phyloP scores from a whole-genome alignment of 2,113 vertebrate species.

The Carassius auratus region DNA sequence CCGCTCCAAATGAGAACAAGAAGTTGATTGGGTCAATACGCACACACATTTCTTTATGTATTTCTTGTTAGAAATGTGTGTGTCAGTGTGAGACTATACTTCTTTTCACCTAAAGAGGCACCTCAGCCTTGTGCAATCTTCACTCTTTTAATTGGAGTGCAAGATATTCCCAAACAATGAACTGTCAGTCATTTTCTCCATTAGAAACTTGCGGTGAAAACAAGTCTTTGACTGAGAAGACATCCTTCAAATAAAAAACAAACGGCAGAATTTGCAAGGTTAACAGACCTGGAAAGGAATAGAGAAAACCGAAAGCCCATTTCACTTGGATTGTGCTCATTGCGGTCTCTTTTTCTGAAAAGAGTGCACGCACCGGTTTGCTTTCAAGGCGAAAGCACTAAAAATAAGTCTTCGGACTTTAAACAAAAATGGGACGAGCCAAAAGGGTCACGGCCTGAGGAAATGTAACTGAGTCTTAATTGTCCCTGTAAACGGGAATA shows the following conservation, averaged over 20 bases:
- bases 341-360: background rate
- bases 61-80: background rate
- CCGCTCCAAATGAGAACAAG: background rate
- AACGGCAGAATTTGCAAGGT: slow-evolving; percentile 9
- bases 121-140: slow-evolving; percentile 16
- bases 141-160: background rate
- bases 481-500: background rate
- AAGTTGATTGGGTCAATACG: slow-evolving; percentile 2
- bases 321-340: background rate
- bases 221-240: background rate
- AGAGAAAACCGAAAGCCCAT: background rate
- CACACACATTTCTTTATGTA: background rate
- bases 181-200: slow-evolving; percentile 9
- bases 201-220: slow-evolving; percentile 1
- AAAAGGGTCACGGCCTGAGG: background rate
- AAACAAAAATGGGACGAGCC: background rate
- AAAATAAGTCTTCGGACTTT: background rate
- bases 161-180: background rate
- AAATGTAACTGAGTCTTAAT: background rate
- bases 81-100: background rate
- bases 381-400: background rate
- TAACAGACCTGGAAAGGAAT: background rate
- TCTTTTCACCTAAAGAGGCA: slow-evolving; percentile 15
- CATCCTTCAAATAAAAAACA: background rate
- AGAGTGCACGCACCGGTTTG: background rate